Percentiles rank a stretch among this genome's conserved stretches.
Conservation (phyloP, 2,113 vertebrate species). For the Galemys pyrenaicus region DNA sequence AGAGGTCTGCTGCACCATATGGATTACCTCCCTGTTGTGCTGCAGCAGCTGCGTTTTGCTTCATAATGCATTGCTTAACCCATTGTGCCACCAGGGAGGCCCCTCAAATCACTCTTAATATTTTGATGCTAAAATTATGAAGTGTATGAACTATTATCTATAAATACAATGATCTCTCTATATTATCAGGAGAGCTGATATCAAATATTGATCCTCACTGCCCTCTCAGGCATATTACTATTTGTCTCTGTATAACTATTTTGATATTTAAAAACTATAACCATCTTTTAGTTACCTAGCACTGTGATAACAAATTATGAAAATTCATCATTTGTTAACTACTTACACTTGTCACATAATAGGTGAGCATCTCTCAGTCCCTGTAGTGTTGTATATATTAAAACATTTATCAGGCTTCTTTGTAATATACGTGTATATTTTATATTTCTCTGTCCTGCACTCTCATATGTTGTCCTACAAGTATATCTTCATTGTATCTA, state of each 20-base stretch:
- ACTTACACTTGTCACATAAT: not conserved
- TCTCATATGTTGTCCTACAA: not conserved
- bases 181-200: constrained; percentile 20
- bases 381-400: not conserved
- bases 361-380: not conserved
- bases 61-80: too few species aligned
- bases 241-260: not conserved
- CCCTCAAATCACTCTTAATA: constrained; percentile 32
- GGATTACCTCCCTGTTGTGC: too few species aligned
- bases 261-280: constrained; percentile 1
- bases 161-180: not conserved
- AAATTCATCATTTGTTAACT: not conserved
- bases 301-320: not conserved
- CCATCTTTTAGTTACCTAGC: not conserved
- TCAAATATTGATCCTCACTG: not conserved
- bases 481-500: not conserved
- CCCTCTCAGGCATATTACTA: constrained; percentile 1
- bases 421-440: not conserved
- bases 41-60: too few species aligned
- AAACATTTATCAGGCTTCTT: not conserved
- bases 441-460: not conserved
- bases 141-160: not conserved
- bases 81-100: too few species aligned
- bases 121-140: constrained; percentile 31
- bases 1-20: too few species aligned